These are phyloP conservation scores for Chrysogorgia sp. DNA, from an alignment of 92 coral and sea anemone species.

Conservation along the genomic window DNA sequence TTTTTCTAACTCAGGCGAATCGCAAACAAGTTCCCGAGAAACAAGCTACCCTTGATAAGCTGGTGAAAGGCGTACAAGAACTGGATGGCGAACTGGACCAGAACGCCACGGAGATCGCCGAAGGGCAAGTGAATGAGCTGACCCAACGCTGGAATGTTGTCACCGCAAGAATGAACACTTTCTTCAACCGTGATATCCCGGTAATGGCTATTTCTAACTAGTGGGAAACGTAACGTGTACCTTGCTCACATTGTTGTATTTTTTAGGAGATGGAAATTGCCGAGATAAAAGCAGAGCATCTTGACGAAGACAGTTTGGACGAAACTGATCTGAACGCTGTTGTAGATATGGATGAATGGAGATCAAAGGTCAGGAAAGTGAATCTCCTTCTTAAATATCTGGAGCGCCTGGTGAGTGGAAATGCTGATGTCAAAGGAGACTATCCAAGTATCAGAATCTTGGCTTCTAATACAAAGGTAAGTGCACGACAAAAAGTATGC, in stretches of 20 bases:
- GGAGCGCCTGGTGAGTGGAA: constrained; percentile 23
- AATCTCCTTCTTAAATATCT: constrained; percentile 37
- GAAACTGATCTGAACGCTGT: constrained; percentile 27
- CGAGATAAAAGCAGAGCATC: constrained; percentile 36
- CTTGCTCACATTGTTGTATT: background rate
- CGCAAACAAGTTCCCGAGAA: constrained; percentile 30
- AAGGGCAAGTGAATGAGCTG: constrained; percentile 12
- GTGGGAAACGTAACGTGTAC: background rate
- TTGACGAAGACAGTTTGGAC: background rate
- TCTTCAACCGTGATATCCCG: constrained; percentile 41
- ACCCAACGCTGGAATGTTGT: constrained; percentile 39
- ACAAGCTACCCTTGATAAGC: constrained; percentile 9
- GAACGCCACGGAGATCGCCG: constrained; percentile 3
- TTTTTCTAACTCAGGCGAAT: background rate
- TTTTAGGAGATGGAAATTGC: constrained; percentile 39
- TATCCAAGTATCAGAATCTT: constrained; percentile 30
- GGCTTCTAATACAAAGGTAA: constrained; percentile 45
- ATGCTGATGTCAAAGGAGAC: constrained; percentile 30
- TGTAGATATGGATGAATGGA: constrained; percentile 26
- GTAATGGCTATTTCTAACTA: background rate
- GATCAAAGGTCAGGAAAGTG: constrained; percentile 31
- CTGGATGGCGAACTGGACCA: constrained; percentile 30
- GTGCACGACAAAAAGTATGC: background rate
- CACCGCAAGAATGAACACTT: constrained; percentile 23
- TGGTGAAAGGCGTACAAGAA: background rate